Conservation (phyloP, 2,113 vertebrate species). For the Carettochelys insculpta region DNA sequence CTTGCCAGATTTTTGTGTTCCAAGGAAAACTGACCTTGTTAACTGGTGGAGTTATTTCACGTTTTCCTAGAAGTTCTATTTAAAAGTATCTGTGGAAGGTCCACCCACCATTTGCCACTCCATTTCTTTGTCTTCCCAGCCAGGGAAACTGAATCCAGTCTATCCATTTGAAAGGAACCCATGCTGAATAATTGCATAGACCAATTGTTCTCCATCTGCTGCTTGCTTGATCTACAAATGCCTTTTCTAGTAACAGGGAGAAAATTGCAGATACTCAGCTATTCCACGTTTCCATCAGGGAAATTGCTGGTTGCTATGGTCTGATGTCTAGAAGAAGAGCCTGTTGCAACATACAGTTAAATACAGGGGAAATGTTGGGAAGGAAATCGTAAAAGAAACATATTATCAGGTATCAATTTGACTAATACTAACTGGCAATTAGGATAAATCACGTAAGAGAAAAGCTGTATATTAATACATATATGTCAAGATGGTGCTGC, state of each 20-base stretch:
- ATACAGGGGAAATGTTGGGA: background rate
- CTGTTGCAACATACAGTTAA: background rate
- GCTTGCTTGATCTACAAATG: conserved; percentile 68
- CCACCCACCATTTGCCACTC: conserved; percentile 27
- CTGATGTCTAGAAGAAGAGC: background rate
- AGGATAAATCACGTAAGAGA: background rate
- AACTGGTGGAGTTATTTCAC: conserved; percentile 38
- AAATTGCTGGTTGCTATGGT: conserved; percentile 24
- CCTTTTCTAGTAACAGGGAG: conserved; percentile 64
- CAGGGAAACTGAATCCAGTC: conserved; percentile 51
- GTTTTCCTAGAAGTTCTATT: conserved; percentile 28
- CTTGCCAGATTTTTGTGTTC: conserved; percentile 53
- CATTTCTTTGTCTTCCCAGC: conserved; percentile 43
- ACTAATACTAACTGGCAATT: background rate
- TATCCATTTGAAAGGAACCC: conserved; percentile 55
- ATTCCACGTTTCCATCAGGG: conserved; percentile 53
- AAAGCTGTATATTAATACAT: background rate
- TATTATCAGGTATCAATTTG: background rate
- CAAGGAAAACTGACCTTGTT: background rate
- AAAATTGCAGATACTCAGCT: conserved; percentile 63
- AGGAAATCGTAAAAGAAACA: background rate
- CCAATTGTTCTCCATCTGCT: conserved; percentile 68
- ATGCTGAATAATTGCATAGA: conserved; percentile 63
- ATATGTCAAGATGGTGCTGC: background rate
- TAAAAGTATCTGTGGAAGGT: conserved; percentile 39